phyloP scores from a whole-genome alignment of 2,797 vertebrate species.

The Argya squamiceps region DNA sequence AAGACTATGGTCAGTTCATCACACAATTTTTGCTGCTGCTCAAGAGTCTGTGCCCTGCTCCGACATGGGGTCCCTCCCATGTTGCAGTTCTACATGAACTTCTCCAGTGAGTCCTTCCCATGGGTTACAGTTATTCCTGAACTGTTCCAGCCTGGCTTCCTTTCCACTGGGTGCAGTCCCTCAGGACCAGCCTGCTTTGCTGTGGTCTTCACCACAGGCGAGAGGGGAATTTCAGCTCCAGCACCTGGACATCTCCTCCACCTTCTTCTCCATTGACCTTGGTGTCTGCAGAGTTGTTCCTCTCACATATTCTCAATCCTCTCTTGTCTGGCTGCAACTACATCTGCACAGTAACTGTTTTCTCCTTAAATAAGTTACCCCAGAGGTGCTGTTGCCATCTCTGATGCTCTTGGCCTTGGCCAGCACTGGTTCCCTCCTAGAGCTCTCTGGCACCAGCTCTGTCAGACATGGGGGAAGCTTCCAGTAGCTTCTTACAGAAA shows the following conservation, averaged over 20 bases:
- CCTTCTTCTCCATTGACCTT: neutral
- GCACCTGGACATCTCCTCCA: neutral
- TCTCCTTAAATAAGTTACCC: neutral
- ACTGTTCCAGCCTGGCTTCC: neutral
- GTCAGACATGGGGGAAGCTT: accelerated
- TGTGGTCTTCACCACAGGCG: neutral
- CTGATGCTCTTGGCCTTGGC: neutral
- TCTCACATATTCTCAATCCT: neutral
- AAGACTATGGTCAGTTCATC: neutral
- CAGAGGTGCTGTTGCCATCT: neutral
- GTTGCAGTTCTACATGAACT: neutral
- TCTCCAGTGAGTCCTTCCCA: neutral
- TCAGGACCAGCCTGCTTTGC: neutral
- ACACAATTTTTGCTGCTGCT: neutral
- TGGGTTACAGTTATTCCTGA: neutral
- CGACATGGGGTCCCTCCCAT: accelerated
- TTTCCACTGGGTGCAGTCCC: neutral
- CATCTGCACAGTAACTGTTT: neutral
- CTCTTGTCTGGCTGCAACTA: neutral
- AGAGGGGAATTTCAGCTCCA: neutral
- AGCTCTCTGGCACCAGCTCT: accelerated
- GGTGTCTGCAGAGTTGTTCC: neutral
- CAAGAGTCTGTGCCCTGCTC: neutral
- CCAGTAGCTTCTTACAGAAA: neutral
- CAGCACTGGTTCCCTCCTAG: neutral